These are phyloP conservation scores for Agriopis aurantiaria DNA, from an alignment of 2,888 invertebrate species.

Conservation along the genomic window DNA sequence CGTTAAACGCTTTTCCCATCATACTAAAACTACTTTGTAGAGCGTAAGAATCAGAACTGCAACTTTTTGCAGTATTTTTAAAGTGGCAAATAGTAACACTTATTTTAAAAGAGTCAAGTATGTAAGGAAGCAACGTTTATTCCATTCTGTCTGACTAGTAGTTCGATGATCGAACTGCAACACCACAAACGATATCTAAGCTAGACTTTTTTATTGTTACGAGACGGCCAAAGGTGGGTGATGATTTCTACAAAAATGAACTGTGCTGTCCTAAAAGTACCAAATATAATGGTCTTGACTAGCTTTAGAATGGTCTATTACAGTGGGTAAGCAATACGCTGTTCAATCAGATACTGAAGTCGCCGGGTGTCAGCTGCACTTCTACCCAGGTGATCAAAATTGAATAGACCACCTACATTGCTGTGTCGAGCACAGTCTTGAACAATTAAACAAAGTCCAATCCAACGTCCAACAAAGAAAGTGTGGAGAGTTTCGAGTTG, in stretches of 20 bases:
- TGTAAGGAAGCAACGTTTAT: too few relatives aligned
- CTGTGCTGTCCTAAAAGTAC: background rate
- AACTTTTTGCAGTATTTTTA: background rate
- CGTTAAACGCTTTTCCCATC: constrained; percentile 5
- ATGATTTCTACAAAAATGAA: background rate
- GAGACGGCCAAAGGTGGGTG: background rate
- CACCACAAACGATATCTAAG: background rate
- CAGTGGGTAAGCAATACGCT: background rate
- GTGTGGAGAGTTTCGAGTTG: background rate
- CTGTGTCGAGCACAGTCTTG: constrained; percentile 4
- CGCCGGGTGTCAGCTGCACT: too few relatives aligned
- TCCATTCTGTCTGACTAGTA: too few relatives aligned
- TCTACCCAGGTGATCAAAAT: too few relatives aligned
- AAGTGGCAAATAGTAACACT: background rate
- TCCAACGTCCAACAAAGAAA: constrained; percentile 13
- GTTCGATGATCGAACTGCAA: too few relatives aligned
- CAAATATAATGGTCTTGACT: background rate
- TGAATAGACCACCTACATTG: background rate
- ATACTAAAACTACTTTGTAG: constrained; percentile 12
- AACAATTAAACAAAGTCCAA: constrained; percentile 23
- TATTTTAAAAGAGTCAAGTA: constrained; percentile 3
- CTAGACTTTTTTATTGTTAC: too few relatives aligned
- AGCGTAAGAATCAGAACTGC: background rate
- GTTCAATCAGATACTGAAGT: background rate
- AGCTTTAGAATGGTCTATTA: too few relatives aligned